Evolutionary conservation across 2,888 invertebrate species (phyloP), one percentile per base, ranked within the genome.

Genomic region (Pandemis corylana): DNA sequence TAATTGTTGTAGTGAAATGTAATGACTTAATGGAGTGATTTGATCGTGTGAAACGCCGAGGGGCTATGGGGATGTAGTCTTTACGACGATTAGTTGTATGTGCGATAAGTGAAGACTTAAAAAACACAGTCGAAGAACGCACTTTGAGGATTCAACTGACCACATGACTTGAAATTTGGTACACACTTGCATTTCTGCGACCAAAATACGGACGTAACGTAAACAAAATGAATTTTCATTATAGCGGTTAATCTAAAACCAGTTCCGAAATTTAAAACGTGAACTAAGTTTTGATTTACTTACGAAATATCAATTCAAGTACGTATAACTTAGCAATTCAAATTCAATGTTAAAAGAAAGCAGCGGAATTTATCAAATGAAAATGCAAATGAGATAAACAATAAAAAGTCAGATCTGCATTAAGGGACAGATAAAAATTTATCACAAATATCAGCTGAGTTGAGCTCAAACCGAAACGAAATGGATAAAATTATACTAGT

Each of bases 381-480:
- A 78, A 79, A 80, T 78, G 75, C 66, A 77, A 77, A 78, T 83
- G 82, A 83, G 79, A 70, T 78, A 41, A 80, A 84, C 80, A 84
- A 87, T 88, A 88, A 88, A 88, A 89, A 85, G 77, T 80, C 78
- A 85, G 80, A 83, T 82, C 82, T 79, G 79, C 85, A 81, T 85
- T 85, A 85, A 85, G 78, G 81, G 80, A 80, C 80, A 77, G 83
- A 90, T 90, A 90, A 90, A 90, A 90, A 89, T 85, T 89, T 88
- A 91, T 91, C 86, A 86, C 90, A 88, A 90, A 90, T 88, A 89
- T 89, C 86, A 88, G 88, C 83, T 85, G 77, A 80, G 78, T 78
- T 77, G 79, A 79, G 79, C 83, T 81, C 87, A 89, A 90, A 90
- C 86, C 81, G 83, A 86, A 88, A 89, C 86, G 87, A 88, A 90